These are phyloP conservation scores for Epinephelus malabaricus DNA, from an alignment of 2,797 vertebrate genomes.

Conservation along the genomic window DNA sequence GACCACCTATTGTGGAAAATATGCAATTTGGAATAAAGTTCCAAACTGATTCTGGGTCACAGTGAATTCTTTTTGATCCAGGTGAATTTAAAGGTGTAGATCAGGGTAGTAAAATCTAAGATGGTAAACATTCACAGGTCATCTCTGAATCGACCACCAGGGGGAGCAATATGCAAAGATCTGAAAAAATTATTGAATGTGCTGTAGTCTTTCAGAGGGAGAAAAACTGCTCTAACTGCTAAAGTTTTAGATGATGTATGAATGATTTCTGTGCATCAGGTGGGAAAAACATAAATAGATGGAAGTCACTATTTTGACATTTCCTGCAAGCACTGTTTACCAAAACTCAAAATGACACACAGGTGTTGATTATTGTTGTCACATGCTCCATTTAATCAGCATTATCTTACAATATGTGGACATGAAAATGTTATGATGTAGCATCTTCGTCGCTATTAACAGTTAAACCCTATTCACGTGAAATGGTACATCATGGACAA, in stretches of 20 bases:
- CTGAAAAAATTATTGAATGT: neutral
- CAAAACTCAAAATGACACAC: neutral
- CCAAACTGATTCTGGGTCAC: no score
- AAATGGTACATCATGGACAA: neutral
- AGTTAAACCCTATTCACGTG: no score
- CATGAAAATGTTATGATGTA: neutral
- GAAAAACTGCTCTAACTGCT: no score
- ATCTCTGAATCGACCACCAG: constrained; percentile 16
- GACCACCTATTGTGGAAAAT: no score
- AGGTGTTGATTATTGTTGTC: rapidly evolving
- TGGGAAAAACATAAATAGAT: neutral
- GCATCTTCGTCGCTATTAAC: no score
- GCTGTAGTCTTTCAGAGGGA: neutral
- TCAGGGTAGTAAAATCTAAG: no score
- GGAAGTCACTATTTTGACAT: neutral
- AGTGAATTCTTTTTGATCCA: no score
- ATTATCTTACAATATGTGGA: neutral
- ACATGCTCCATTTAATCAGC: neutral
- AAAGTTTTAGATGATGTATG: neutral
- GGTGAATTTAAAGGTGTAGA: no score
- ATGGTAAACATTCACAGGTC: no score
- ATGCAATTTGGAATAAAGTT: no score
- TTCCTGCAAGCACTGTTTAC: neutral
- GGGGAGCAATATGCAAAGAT: neutral
- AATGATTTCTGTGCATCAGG: neutral